These are phyloP conservation scores for Plectus sambesii DNA, from an alignment of 1,140 invertebrate species.

Conservation along the genomic window DNA sequence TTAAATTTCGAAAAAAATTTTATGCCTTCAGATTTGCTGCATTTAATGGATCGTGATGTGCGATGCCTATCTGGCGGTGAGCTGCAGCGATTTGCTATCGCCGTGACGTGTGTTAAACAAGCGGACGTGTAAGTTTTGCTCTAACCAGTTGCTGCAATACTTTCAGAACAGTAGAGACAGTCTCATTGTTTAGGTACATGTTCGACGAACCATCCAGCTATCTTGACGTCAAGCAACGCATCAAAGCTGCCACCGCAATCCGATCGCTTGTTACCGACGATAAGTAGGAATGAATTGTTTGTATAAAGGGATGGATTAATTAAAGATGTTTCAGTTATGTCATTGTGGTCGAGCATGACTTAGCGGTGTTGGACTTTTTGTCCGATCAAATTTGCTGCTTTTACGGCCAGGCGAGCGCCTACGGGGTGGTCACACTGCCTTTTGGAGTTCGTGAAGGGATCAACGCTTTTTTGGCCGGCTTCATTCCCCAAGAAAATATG, in stretches of 20 bases:
- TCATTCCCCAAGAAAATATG: conserved; percentile 97
- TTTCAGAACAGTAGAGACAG: too few species aligned
- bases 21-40: conserved; percentile 61
- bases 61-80: conserved; percentile 89
- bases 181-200: too few species aligned
- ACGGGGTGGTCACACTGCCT: conserved; percentile 99
- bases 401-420: conserved; percentile 94
- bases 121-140: too few species aligned
- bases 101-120: conserved; percentile 95
- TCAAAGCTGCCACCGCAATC: conserved; percentile 90
- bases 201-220: conserved; percentile 99
- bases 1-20: too few species aligned
- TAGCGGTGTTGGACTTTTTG: conserved; percentile 94
- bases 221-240: conserved; percentile 93
- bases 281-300: too few species aligned
- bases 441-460: conserved; percentile 98
- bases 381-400: conserved; percentile 98
- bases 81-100: conserved; percentile 91
- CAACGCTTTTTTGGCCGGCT: conserved; percentile 98
- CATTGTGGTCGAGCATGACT: conserved; percentile 97
- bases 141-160: too few species aligned
- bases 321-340: conserved; percentile 84
- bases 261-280: conserved; percentile 73
- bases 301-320: too few species aligned
- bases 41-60: conserved; percentile 77